Evolutionary conservation across 2,113 vertebrate species (phyloP), one percentile per base, ranked within the genome.

Genomic region (Neodontobutis hainanensis): DNA sequence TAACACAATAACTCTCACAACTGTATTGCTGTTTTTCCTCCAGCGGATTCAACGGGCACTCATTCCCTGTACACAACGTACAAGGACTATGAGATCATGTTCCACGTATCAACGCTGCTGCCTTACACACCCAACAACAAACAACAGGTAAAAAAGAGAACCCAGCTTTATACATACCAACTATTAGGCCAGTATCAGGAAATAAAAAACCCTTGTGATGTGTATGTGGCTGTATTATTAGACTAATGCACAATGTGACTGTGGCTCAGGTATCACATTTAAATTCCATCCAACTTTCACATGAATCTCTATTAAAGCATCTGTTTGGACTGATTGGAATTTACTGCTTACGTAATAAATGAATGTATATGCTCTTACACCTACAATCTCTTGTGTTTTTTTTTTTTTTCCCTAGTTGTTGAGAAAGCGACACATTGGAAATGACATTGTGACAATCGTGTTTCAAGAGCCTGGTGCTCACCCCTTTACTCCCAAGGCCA

Each of bases 61-160:
- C 95, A 98, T 78, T 98, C 96, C 78, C 89, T 98, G 2, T 98
- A 97, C 69, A 98, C 96, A 42, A 93, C 95, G 0, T 98, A 95
- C 84, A 98, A 97, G 84, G 96, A 98, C 90, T 98, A 97, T 72
- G 96, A 98, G 91, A 94, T 98, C 68, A 98, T 98, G 96, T 98
- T 98, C 87, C 96, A 98, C 0, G 96, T 98, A 66, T 97, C 96
- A 6, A 98, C 96, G 48, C 93, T 98, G 92, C 90, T 98, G 78
- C 96, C 96, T 10, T 95, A 98, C 80, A 98, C 96, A 40, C 95
- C 96, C 48, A 98, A 98, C 92, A 98, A 98, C 91, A 97, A 96
- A 78, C 96, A 98, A 61, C 96, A 98, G 95, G 96, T 98, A 84
- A 73, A 56, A 58, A 64, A n/a, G 8, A 48, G 42, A 60, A 44